Base-by-base conservation (phyloP, 2,888 invertebrate species). In the Allygus modestus region DNA sequence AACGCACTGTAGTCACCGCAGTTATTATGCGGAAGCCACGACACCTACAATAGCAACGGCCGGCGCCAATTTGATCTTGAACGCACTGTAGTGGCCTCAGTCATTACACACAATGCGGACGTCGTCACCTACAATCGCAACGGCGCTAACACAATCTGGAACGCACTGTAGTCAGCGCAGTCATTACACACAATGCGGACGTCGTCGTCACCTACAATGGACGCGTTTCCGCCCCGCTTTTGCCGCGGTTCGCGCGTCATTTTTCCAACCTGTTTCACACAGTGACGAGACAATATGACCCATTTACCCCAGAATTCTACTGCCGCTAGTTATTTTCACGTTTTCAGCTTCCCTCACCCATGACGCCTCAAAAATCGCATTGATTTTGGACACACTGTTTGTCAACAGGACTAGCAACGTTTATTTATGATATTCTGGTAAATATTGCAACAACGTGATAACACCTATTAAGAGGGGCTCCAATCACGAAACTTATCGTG, bases 191-290 rank as follows among this genome's bases (percentile, higher is more conserved):
- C 58, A 58, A 58, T 58, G 58, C 58, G 37, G 37, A 46, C 23
- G 20, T 23, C 15, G n/a, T 51, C 58, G 58, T 58, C 58, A 58
- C 46, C 46, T 46, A 46, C 46, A 46, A 46, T 46, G 46, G 54
- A 1, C 23, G 54, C 65, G 65, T 65, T 65, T 65, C 65, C 65
- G 65, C 65, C 17, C 7, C 7, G 23, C 12, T 65, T 31, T 28
- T 23, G 20, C 58, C 12, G 23, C 58, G 58, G 58, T 20, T 58
- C 58, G 26, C 11, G 65, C 65, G 65, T 65, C 65, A 65, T 65
- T 65, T 58, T 65, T 65, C 65, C 65, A 65, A 65, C 65, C 65
- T 65, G 65, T 65, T 65, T 65, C 65, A 65, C 65, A 28, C 65
- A 12, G 17, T 65, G 65, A 65, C 23, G 7, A 58, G 20, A 58